Conservation (phyloP, 1,140 invertebrate genomes). For the Drosophila ficusphila region DNA sequence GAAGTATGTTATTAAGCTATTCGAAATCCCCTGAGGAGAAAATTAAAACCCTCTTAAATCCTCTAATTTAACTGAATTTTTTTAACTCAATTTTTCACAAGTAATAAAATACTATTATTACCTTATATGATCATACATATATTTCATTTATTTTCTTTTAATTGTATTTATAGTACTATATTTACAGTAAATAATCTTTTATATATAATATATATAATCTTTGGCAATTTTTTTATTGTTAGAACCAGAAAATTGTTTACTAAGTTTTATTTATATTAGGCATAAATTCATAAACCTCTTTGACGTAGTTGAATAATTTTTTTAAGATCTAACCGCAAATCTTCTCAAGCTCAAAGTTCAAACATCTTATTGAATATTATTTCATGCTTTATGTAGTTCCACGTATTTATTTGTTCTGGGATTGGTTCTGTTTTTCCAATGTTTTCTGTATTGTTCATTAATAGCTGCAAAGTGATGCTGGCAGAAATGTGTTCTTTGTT, state of each 20-base stretch:
- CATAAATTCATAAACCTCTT: neutral
- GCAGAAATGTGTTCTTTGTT: slow-evolving; percentile 60
- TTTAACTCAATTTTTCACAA: too few relatives aligned
- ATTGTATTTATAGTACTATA: too few relatives aligned
- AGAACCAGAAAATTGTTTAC: neutral
- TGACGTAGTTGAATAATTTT: slow-evolving; percentile 8
- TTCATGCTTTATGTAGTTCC: slow-evolving; percentile 29
- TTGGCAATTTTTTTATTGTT: too few relatives aligned
- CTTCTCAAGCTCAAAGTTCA: slow-evolving; percentile 33
- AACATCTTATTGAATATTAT: slow-evolving; percentile 51
- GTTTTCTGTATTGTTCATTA: slow-evolving; percentile 46
- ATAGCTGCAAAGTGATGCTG: slow-evolving; percentile 72
- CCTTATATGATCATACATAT: too few relatives aligned
- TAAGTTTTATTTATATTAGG: neutral
- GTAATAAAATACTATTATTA: too few relatives aligned
- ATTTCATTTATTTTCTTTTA: too few relatives aligned
- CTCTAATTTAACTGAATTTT: neutral
- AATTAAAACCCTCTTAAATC: neutral
- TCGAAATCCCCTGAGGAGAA: neutral
- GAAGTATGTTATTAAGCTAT: slow-evolving; percentile 24
- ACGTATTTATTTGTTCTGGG: slow-evolving; percentile 45
- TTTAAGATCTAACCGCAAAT: neutral
- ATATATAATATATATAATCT: too few relatives aligned
- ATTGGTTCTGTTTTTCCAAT: slow-evolving; percentile 32
- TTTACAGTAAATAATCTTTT: too few relatives aligned